phyloP scores from a whole-genome alignment of 2,888 invertebrate species.

The Pristionchus japonicus region DNA sequence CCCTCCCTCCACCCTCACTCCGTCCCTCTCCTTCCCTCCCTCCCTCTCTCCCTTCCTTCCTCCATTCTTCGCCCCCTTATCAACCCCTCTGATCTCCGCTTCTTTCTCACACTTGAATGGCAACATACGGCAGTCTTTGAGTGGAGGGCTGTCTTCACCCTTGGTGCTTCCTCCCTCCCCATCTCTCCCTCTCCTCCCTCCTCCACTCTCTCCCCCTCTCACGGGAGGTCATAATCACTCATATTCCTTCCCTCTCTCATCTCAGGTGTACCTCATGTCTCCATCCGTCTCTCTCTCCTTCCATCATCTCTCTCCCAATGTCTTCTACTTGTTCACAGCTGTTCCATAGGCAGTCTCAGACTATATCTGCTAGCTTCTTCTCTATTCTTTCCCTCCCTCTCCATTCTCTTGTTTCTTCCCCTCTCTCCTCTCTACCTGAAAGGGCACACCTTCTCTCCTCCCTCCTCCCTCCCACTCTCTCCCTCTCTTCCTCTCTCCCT shows the following conservation, averaged over 20 bases:
- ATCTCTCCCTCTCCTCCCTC: too few relatives aligned
- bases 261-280: constrained; percentile 17
- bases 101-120: constrained; percentile 27
- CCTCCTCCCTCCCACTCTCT: not conserved
- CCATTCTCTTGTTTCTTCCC: not conserved
- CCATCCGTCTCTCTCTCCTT: not conserved
- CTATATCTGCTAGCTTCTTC: constrained; percentile 8
- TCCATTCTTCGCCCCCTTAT: not conserved
- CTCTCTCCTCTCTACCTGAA: not conserved
- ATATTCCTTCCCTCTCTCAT: constrained; percentile 18
- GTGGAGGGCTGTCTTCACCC: not conserved
- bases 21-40: not conserved
- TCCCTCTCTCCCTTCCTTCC: not conserved
- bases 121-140: constrained; percentile 34
- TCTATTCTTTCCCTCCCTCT: not conserved
- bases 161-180: too few relatives aligned
- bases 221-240: constrained; percentile 32
- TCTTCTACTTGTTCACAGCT: constrained; percentile 3
- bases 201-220: not conserved
- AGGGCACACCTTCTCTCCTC: constrained; percentile 20
- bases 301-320: not conserved
- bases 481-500: not conserved
- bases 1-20: not conserved
- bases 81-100: not conserved
- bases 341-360: constrained; percentile 5